phyloP scores from a whole-genome alignment of 2,797 vertebrate species.

The Fringilla coelebs region DNA sequence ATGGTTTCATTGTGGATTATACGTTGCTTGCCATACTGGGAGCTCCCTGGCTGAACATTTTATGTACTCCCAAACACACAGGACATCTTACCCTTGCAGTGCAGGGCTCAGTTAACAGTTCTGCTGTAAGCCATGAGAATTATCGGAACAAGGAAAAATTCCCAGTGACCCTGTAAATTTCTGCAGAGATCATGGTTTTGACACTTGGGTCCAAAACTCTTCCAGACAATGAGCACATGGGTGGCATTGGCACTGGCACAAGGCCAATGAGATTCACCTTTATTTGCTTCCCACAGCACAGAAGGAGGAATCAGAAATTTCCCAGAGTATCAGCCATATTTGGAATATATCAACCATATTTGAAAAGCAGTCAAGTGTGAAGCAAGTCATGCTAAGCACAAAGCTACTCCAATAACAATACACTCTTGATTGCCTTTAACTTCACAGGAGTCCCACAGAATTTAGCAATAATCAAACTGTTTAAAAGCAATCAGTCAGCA shows the following conservation, averaged over 20 bases:
- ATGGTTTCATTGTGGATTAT: neutral
- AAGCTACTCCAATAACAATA: neutral
- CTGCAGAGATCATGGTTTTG: neutral
- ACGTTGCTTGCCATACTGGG: neutral
- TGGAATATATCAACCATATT: neutral
- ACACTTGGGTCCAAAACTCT: neutral
- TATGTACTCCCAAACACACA: neutral
- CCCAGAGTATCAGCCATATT: neutral
- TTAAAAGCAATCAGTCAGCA: neutral
- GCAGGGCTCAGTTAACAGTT: neutral
- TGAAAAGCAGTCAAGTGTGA: neutral
- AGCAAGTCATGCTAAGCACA: neutral
- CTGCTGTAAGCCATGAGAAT: neutral
- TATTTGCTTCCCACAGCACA: neutral
- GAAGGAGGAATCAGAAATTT: neutral
- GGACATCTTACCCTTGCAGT: neutral
- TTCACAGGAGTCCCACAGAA: neutral
- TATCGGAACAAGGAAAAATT: neutral
- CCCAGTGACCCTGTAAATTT: neutral
- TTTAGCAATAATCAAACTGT: neutral
- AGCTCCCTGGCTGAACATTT: neutral
- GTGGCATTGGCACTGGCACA: neutral
- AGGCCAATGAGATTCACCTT: neutral
- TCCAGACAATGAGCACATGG: neutral
- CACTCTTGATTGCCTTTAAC: neutral